Conservation (phyloP, 2,888 invertebrate species). For the Urechis unicinctus region DNA sequence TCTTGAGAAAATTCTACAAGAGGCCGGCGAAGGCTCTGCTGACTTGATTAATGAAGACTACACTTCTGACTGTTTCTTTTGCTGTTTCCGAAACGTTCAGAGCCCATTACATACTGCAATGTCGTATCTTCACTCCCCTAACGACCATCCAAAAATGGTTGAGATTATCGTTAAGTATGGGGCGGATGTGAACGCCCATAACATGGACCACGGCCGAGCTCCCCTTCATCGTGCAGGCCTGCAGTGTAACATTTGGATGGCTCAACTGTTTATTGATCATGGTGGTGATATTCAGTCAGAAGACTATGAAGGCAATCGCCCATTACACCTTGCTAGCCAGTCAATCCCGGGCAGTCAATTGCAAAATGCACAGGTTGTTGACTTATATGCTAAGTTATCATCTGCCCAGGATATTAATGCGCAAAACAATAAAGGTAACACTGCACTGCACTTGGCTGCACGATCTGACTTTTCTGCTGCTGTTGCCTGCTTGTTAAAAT, state of each 20-base stretch:
- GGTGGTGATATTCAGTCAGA: constrained; percentile 3
- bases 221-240: background rate
- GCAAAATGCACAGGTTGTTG: constrained; percentile 3
- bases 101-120: constrained; percentile 12
- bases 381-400: too few species aligned
- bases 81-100: background rate
- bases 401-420: constrained; percentile 6
- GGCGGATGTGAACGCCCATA: background rate
- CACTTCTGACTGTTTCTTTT: constrained; percentile 14
- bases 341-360: constrained; percentile 4
- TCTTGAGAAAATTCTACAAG: constrained; percentile 3
- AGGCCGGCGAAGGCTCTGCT: constrained; percentile 8
- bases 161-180: background rate
- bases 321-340: constrained; percentile 3
- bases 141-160: background rate
- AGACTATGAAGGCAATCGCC: constrained; percentile 1
- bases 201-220: background rate
- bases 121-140: background rate
- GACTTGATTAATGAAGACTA: constrained; percentile 16
- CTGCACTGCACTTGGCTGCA: constrained; percentile 3
- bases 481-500: too few species aligned
- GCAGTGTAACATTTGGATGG: constrained; percentile 1
- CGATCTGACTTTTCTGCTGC: too few species aligned
- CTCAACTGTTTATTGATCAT: constrained; percentile 1
- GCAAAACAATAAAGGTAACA: constrained; percentile 1